phyloP scores from a whole-genome alignment of 2,797 vertebrate genomes.

The Thamnophis elegans region DNA sequence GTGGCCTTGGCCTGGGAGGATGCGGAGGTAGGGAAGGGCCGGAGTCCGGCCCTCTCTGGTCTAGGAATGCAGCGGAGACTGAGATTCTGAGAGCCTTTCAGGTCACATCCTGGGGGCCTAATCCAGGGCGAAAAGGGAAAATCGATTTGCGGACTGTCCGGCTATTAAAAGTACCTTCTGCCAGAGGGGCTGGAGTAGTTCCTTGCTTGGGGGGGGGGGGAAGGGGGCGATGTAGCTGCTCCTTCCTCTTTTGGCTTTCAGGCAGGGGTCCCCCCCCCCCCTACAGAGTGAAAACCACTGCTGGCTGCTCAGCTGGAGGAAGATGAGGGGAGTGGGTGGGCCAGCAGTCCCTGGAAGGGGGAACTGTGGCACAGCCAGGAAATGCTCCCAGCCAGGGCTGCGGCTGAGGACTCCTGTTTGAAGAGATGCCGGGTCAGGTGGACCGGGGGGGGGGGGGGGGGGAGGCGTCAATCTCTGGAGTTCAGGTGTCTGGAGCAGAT shows the following conservation, averaged over 20 bases:
- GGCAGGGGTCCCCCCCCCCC: background rate
- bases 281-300: background rate
- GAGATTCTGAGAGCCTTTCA: background rate
- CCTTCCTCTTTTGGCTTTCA: background rate
- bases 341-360: no score
- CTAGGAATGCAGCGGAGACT: background rate
- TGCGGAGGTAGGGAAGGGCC: no score
- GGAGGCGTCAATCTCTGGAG: background rate
- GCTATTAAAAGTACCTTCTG: background rate
- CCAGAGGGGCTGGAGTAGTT: background rate
- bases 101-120: background rate
- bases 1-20: background rate
- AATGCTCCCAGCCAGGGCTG: no score
- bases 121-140: background rate
- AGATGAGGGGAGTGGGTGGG: no score
- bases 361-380: background rate
- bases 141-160: no score
- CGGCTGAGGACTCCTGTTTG: no score
- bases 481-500: background rate
- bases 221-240: background rate
- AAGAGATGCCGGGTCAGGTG: no score
- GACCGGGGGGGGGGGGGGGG: fast-evolving
- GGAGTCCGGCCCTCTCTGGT: background rate
- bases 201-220: background rate
- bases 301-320: background rate